These are phyloP conservation scores for Odontamblyopus lacepedii DNA, from an alignment of 2,797 vertebrate genomes.

Conservation along the genomic window DNA sequence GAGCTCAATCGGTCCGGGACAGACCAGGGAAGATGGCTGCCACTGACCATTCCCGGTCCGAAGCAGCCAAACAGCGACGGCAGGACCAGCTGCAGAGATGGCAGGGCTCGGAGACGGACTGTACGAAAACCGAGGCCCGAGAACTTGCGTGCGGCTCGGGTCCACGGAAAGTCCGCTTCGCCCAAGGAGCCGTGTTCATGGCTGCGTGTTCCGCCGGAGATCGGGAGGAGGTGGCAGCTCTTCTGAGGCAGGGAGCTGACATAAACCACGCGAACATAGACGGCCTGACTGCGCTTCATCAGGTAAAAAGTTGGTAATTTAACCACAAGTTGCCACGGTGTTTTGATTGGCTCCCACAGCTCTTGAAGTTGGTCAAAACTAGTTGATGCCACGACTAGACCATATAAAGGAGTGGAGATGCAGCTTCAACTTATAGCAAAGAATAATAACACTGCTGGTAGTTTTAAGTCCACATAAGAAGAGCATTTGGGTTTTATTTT, in stretches of 20 bases:
- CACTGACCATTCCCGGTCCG: constrained; percentile 86
- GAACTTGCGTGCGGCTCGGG: constrained; percentile 46
- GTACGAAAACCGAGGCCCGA: constrained; percentile 60
- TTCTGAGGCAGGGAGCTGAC: constrained; percentile 83
- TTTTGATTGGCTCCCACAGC: not conserved
- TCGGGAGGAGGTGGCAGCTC: constrained; percentile 82
- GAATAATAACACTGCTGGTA: not conserved
- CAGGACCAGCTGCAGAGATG: constrained; percentile 85
- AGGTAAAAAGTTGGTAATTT: constrained; percentile 65
- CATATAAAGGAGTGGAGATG: not conserved
- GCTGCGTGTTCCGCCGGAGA: constrained; percentile 87
- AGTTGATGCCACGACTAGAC: not conserved
- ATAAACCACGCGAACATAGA: constrained; percentile 87
- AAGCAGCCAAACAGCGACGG: constrained; percentile 84
- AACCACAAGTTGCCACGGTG: not conserved
- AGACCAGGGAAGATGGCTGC: constrained; percentile 85
- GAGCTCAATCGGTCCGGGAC: constrained; percentile 78
- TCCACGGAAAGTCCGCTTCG: constrained; percentile 80
- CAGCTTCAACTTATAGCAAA: not conserved
- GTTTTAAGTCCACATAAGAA: not conserved
- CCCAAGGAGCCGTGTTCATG: constrained; percentile 87
- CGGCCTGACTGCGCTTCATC: constrained; percentile 85
- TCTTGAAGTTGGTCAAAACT: not conserved
- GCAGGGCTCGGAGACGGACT: constrained; percentile 83
- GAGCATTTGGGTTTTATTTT: not conserved